These are phyloP conservation scores for Polypterus senegalus DNA, from an alignment of 2,113 vertebrate genomes.

Conservation along the genomic window DNA sequence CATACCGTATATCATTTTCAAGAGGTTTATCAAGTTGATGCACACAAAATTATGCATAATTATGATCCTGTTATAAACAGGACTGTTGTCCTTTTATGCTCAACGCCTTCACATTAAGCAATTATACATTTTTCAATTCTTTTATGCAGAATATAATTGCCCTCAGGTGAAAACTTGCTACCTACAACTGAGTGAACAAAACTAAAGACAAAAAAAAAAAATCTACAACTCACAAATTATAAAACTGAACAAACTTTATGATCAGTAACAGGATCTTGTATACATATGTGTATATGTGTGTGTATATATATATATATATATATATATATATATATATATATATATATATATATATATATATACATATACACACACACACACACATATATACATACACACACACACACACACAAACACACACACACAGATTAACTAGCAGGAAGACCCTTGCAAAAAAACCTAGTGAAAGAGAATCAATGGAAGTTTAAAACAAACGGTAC, in stretches of 20 bases:
- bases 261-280: slow-evolving; percentile 63
- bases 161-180: slow-evolving; percentile 56
- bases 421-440: slow-evolving; percentile 42
- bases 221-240: slow-evolving; percentile 50
- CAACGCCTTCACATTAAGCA: slow-evolving; percentile 9
- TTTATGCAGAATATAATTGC: slow-evolving; percentile 22
- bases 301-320: no score
- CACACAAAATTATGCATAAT: slow-evolving; percentile 5
- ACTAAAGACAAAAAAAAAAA: slow-evolving; percentile 37
- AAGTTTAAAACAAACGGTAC: slow-evolving; percentile 60
- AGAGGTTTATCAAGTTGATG: slow-evolving; percentile 21
- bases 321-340: no score
- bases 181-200: slow-evolving; percentile 56
- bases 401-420: no score
- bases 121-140: slow-evolving; percentile 9
- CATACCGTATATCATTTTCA: neutral
- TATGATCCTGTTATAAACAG: slow-evolving; percentile 27
- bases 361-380: no score
- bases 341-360: no score
- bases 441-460: slow-evolving; percentile 55
- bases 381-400: no score
- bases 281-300: slow-evolving; percentile 32
- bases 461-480: slow-evolving; percentile 55
- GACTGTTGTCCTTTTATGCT: slow-evolving; percentile 16
- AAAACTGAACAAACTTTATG: slow-evolving; percentile 57